Conservation (phyloP, 2,888 invertebrate species). For the Napeogenes sylphis region DNA sequence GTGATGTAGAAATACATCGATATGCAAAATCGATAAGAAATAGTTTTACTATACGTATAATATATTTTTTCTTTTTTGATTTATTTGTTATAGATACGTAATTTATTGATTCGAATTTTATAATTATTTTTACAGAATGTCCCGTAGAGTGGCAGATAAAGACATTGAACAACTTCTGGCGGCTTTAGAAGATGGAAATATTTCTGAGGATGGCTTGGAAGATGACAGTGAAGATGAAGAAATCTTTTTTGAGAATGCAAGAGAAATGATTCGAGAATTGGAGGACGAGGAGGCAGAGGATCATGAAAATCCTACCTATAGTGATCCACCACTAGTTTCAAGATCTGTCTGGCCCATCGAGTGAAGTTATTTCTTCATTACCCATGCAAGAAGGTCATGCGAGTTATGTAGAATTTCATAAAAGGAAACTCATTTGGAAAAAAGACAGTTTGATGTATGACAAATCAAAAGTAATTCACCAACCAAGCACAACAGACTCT, state of each 20-base stretch:
- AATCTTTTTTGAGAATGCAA: slow-evolving; percentile 29
- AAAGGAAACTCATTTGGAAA: slow-evolving; percentile 33
- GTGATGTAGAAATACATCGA: slow-evolving; percentile 32
- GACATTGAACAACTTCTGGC: slow-evolving; percentile 31
- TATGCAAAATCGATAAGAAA: slow-evolving; percentile 30
- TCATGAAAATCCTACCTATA: slow-evolving; percentile 32
- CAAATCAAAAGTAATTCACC: slow-evolving; percentile 28
- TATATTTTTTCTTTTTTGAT: slow-evolving; percentile 22
- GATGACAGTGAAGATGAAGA: slow-evolving; percentile 32
- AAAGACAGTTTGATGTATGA: slow-evolving; percentile 27
- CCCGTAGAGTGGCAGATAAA: slow-evolving; percentile 29
- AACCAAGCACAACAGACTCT: slow-evolving; percentile 29
- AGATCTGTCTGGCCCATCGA: slow-evolving; percentile 30
- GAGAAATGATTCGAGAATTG: slow-evolving; percentile 29
- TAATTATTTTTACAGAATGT: slow-evolving; percentile 30
- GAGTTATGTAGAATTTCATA: slow-evolving; percentile 29
- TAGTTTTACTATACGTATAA: slow-evolving; percentile 21
- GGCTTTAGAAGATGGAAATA: slow-evolving; percentile 34
- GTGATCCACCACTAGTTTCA: slow-evolving; percentile 32
- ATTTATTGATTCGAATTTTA: slow-evolving; percentile 19
- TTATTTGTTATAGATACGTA: slow-evolving; percentile 25
- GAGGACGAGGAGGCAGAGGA: slow-evolving; percentile 30
- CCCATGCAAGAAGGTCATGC: slow-evolving; percentile 29
- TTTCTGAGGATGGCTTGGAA: slow-evolving; percentile 34
- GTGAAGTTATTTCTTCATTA: slow-evolving; percentile 31